phyloP scores from a whole-genome alignment of 2,797 vertebrate species.

The Eurystomus glaucurus region DNA sequence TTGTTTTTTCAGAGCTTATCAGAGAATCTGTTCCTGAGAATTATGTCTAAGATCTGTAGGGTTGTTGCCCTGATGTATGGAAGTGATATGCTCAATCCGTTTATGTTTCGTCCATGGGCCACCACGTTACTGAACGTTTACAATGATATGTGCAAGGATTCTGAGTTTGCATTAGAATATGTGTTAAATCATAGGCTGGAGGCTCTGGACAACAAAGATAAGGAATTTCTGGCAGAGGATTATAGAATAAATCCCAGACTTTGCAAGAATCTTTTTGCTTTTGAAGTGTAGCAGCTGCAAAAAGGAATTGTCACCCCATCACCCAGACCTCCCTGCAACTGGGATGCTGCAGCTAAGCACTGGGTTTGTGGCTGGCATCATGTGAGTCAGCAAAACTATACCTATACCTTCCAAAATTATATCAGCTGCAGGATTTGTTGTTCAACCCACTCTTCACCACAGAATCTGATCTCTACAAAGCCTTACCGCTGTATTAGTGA shows the following conservation, averaged over 20 bases:
- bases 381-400: background rate
- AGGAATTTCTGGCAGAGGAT: background rate
- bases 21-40: background rate
- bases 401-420: background rate
- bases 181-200: background rate
- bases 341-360: background rate
- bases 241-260: background rate
- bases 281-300: background rate
- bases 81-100: background rate
- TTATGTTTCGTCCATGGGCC: background rate
- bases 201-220: slow-evolving; percentile 4
- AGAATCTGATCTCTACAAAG: slow-evolving; percentile 16
- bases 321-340: background rate
- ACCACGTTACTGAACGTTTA: background rate
- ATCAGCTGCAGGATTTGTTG: slow-evolving; percentile 4
- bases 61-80: background rate
- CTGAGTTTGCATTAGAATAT: background rate
- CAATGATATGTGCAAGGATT: background rate
- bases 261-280: background rate
- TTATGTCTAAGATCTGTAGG: background rate
- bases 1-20: background rate
- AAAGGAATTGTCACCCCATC: background rate
- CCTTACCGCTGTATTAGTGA: background rate
- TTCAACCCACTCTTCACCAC: background rate
- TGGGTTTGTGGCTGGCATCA: background rate